Evolutionary conservation across 2,113 vertebrate genomes (phyloP).

Genomic region (Heterotilapia buettikoferi): DNA sequence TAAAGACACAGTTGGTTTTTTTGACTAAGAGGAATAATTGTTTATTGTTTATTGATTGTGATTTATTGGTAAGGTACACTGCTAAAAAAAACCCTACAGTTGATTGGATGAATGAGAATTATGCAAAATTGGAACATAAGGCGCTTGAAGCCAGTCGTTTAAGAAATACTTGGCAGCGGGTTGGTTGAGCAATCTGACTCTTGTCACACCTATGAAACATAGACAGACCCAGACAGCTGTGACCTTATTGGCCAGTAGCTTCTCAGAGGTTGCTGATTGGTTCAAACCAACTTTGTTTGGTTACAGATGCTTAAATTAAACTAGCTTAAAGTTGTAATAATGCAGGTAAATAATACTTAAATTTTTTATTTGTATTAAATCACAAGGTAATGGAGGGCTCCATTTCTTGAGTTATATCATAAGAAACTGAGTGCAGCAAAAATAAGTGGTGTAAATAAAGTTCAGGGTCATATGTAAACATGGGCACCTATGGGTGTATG

Average conservation of each 20-base stretch:
- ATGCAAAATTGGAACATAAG: neutral
- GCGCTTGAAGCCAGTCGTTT: neutral
- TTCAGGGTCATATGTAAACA: neutral
- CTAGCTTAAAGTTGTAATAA: neutral
- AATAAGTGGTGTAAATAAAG: neutral
- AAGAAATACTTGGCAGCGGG: neutral
- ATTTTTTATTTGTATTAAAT: neutral
- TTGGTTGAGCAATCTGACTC: neutral
- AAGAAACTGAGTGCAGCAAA: neutral
- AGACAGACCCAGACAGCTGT: neutral
- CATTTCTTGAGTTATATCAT: neutral
- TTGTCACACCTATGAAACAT: neutral
- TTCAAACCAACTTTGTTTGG: neutral
- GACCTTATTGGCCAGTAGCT: neutral
- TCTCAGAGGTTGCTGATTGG: neutral
- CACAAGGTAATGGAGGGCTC: neutral
- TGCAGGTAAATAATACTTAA: neutral
- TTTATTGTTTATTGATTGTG: neutral
- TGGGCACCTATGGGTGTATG: neutral
- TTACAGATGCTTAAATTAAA: neutral
- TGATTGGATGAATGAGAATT: neutral
- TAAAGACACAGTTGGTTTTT: neutral
- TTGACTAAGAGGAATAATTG: neutral
- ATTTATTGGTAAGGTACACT: neutral
- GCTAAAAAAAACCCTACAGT: neutral